Evolutionary conservation across 2,888 invertebrate genomes (phyloP), one percentile per base, ranked within the genome.

Genomic region (Parthenolecanium corni): DNA sequence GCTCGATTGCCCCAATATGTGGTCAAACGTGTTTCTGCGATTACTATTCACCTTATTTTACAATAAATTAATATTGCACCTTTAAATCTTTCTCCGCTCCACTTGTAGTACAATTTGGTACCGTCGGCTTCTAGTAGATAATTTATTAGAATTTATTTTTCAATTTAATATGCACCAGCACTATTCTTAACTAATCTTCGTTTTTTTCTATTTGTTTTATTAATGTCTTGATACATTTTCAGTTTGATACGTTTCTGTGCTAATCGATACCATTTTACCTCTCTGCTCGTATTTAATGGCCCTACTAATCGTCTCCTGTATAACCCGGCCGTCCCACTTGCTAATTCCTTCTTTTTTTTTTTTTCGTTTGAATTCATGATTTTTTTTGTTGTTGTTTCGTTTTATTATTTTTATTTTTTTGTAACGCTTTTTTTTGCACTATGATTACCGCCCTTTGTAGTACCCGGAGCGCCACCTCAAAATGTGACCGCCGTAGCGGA

Each of bases 401-500:
- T 66, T n/a, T 64, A 62, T 66, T 65, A 67, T 66, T n/a, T n/a
- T 20, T 44, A 44, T 18, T 18, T 40, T 14, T 20, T 44, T 20
- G 46, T 20, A 20, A 44, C 9, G 46, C 20, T 6, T 18, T 23
- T 18, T 14, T 23, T 51, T 23, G 21, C 51, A 51, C 21, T 44
- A 9, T 51, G 51, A 51, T 23, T 46, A 57, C 57, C 42, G 31
- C 31, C 57, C 21, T 21, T 46, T 57, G 12, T 58, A 96, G 96
- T 93, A 80, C 96, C 96, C 73, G 91, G 91, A 77, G 93, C 92
- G 73, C 91, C 96, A 72, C 96, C 96, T 73, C 86, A 85, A 81
- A 90, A 93, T 80, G 90, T 96, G 76, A 84, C 83, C 70, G 93
- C 89, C 69, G 82, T 82, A 76, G 85, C 94, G 70, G 82, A 85